A percentile compares a stretch with the other conserved stretches of the same genome.
Evolutionary conservation across 2,113 vertebrate genomes (phyloP).

Genomic region (Petrocephalus microphthalmus): DNA sequence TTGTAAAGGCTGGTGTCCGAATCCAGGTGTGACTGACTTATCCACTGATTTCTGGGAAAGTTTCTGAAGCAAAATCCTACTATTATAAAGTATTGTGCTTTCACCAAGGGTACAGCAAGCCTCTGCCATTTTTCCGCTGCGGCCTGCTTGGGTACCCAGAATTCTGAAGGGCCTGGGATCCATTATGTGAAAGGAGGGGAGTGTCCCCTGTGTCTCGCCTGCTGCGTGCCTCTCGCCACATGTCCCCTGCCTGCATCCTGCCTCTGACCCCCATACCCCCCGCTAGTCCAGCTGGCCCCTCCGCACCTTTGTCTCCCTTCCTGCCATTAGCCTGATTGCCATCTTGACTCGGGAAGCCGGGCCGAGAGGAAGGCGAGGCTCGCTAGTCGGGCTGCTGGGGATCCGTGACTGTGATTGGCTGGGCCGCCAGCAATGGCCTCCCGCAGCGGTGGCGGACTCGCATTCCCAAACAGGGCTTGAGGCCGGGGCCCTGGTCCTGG

Average conservation of each 20-base stretch:
- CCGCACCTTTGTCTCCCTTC: slow-evolving; percentile 55
- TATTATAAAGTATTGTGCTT: neutral
- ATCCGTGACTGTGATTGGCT: neutral
- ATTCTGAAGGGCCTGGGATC: neutral
- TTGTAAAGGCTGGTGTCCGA: neutral
- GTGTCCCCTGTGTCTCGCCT: neutral
- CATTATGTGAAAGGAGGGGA: neutral
- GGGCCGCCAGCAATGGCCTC: neutral
- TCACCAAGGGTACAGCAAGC: neutral
- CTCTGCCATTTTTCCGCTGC: neutral
- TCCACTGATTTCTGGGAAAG: neutral
- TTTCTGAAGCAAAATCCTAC: neutral
- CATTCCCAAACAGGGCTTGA: neutral
- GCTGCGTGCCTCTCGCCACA: slow-evolving; percentile 49
- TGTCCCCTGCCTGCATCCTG: slow-evolving; percentile 46
- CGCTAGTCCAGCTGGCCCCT: slow-evolving; percentile 19
- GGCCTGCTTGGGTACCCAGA: neutral
- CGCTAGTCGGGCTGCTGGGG: slow-evolving; percentile 32
- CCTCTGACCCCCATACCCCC: slow-evolving; percentile 41
- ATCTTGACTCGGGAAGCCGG: slow-evolving; percentile 60
- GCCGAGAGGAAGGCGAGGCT: slow-evolving; percentile 59
- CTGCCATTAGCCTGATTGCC: slow-evolving; percentile 56
- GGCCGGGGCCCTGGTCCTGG: neutral
- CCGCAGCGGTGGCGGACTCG: neutral
- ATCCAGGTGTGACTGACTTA: neutral